These are phyloP conservation scores for Archips xylosteana DNA, from an alignment of 2,888 invertebrate species.

Conservation along the genomic window DNA sequence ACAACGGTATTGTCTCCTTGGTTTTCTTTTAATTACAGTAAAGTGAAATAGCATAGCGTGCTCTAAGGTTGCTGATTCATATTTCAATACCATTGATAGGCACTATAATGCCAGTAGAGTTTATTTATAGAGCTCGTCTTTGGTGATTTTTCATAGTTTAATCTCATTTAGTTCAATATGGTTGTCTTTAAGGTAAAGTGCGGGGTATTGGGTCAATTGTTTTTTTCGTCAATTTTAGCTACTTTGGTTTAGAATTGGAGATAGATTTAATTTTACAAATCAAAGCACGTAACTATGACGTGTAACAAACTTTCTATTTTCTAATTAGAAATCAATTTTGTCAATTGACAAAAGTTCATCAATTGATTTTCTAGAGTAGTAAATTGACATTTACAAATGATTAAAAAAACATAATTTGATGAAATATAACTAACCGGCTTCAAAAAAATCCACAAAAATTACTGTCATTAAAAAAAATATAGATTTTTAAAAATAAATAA, in stretches of 20 bases:
- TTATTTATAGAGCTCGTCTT: constrained; percentile 36
- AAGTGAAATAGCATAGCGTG: constrained; percentile 23
- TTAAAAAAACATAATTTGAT: no score
- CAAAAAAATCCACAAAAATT: no score
- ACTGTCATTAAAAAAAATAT: no score
- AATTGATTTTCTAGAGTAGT: no score
- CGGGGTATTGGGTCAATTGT: not conserved
- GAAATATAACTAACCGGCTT: no score
- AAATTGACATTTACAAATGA: no score
- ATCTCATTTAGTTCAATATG: constrained; percentile 28
- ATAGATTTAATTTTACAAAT: not conserved
- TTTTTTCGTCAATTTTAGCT: not conserved
- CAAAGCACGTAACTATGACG: no score
- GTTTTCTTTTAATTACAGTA: constrained; percentile 14
- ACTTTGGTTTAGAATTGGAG: not conserved
- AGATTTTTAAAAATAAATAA: no score
- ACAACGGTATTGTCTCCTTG: constrained; percentile 30
- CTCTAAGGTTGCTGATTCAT: not conserved
- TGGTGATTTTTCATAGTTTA: constrained; percentile 18
- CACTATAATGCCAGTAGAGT: constrained; percentile 5
- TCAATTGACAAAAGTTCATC: no score
- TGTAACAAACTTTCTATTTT: no score
- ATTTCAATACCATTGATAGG: constrained; percentile 3
- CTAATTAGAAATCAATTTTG: no score
- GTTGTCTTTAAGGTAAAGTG: constrained; percentile 30